These are phyloP conservation scores for Trialeurodes vaporariorum DNA, from an alignment of 1,140 invertebrate species.

Conservation along the genomic window DNA sequence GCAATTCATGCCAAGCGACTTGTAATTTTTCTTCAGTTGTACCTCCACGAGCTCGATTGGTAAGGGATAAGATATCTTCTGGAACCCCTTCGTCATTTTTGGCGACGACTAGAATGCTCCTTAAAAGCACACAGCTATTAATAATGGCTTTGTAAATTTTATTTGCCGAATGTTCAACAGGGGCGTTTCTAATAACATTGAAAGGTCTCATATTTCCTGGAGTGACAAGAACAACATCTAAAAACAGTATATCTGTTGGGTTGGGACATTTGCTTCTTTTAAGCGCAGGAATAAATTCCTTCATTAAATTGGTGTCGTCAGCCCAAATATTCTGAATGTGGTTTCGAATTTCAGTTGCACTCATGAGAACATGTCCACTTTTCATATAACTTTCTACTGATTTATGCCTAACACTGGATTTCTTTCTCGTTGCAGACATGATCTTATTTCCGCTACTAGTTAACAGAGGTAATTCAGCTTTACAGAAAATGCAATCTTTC, in stretches of 20 bases:
- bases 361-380: constrained; percentile 12
- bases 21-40: constrained; percentile 61
- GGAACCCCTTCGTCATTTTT: constrained; percentile 35
- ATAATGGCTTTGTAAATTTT: constrained; percentile 56
- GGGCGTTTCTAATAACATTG: constrained; percentile 52
- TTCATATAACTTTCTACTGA: neutral
- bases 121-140: constrained; percentile 45
- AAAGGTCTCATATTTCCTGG: constrained; percentile 77
- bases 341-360: constrained; percentile 50
- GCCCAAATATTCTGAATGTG: constrained; percentile 64
- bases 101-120: constrained; percentile 50
- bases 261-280: constrained; percentile 38
- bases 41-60: constrained; percentile 43
- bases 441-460: neutral
- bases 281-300: constrained; percentile 59
- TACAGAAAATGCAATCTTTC: neutral
- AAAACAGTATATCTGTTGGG: constrained; percentile 83
- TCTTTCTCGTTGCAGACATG: neutral
- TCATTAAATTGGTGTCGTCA: constrained; percentile 59
- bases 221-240: constrained; percentile 70
- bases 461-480: neutral
- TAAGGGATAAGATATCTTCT: constrained; percentile 32
- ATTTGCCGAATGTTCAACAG: constrained; percentile 73
- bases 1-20: constrained; percentile 55
- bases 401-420: neutral